Evolutionary conservation across 2,113 vertebrate genomes (phyloP).

Genomic region (Larimichthys polyactis): DNA sequence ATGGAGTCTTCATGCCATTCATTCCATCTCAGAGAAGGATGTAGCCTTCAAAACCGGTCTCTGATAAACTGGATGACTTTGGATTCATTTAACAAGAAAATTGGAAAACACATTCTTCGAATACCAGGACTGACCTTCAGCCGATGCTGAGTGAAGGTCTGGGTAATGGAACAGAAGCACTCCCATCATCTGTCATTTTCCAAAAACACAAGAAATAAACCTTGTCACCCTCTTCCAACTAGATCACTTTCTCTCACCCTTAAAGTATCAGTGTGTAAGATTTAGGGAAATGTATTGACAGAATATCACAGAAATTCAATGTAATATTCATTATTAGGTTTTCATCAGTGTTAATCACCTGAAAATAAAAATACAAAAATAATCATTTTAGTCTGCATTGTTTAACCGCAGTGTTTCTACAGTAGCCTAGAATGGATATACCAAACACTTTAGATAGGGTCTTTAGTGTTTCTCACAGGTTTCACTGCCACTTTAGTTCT

Average conservation of each 20-base stretch:
- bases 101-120: constrained; percentile 25
- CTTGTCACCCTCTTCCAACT: not conserved
- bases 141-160: constrained; percentile 6
- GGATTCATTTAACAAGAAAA: constrained; percentile 36
- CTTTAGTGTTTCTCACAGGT: too few species aligned
- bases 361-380: too few species aligned
- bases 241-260: not conserved
- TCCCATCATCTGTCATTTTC: constrained; percentile 30
- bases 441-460: too few species aligned
- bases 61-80: constrained; percentile 33
- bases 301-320: too few species aligned
- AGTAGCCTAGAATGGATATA: too few species aligned
- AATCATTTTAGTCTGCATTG: too few species aligned
- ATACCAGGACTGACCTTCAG: constrained; percentile 20
- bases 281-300: too few species aligned
- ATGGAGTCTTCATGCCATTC: not conserved
- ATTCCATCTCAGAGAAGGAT: constrained; percentile 28
- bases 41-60: not conserved
- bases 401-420: too few species aligned
- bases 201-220: not conserved
- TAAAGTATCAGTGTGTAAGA: too few species aligned
- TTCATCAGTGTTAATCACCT: too few species aligned
- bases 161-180: constrained; percentile 39
- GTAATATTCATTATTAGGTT: too few species aligned
- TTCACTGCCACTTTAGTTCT: too few species aligned